These are phyloP conservation scores for Tryphoninae sp. DNA, from an alignment of 2,888 invertebrate genomes.

Conservation along the genomic window DNA sequence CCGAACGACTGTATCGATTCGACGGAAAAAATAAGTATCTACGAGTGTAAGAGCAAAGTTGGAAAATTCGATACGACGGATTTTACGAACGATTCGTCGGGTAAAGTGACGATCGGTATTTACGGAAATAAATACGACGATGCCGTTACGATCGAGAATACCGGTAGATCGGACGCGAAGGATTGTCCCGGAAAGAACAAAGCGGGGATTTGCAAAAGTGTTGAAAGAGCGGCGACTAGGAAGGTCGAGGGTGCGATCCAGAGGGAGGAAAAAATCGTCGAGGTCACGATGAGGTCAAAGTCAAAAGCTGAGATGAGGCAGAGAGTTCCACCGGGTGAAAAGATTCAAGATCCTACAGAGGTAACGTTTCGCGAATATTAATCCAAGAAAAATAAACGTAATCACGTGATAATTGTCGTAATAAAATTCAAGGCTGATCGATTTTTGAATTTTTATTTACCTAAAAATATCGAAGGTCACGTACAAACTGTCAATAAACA, in stretches of 20 bases:
- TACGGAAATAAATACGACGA: slow-evolving; percentile 49
- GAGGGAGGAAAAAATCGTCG: slow-evolving; percentile 54
- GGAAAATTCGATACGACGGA: slow-evolving; percentile 50
- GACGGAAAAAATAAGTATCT: slow-evolving; percentile 36
- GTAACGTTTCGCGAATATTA: slow-evolving; percentile 33
- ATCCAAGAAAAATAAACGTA: not conserved
- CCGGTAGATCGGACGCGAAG: slow-evolving; percentile 14
- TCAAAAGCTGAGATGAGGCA: slow-evolving; percentile 69
- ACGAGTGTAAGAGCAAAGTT: slow-evolving; percentile 53
- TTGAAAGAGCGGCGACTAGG: slow-evolving; percentile 26
- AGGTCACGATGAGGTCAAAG: slow-evolving; percentile 62
- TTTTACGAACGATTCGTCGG: slow-evolving; percentile 42
- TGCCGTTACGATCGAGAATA: slow-evolving; percentile 34
- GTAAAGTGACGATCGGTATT: slow-evolving; percentile 64
- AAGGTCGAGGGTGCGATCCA: slow-evolving; percentile 37
- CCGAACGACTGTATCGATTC: slow-evolving; percentile 44
- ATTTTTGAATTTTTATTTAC: no score
- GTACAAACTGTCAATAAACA: no score
- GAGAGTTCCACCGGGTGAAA: slow-evolving; percentile 67
- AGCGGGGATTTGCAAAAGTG: slow-evolving; percentile 36
- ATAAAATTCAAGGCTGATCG: no score
- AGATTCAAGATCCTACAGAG: slow-evolving; percentile 66
- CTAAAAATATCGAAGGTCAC: no score
- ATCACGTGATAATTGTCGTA: no score
- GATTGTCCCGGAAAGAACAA: slow-evolving; percentile 44